A percentile compares a stretch with the other conserved stretches of the same genome.
phyloP scores from a whole-genome alignment of 2,113 vertebrate species.

The Brachyhypopomus gauderio region DNA sequence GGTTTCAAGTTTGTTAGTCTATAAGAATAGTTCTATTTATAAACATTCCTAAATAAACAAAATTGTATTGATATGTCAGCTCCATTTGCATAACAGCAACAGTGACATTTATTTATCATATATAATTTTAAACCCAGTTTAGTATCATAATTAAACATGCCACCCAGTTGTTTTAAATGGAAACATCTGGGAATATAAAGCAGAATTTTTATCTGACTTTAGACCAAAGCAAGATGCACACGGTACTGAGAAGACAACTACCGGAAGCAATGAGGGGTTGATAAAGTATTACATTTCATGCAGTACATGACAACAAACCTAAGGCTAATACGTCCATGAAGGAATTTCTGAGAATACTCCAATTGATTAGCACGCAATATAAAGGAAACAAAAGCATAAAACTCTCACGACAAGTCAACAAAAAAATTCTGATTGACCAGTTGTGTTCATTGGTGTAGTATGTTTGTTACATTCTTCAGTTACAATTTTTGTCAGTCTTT shows the following conservation, averaged over 20 bases:
- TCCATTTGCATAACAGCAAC: neutral
- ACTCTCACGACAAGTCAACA: too few relatives aligned
- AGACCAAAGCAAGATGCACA: neutral
- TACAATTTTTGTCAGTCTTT: slow-evolving; percentile 1
- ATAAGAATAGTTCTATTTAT: neutral
- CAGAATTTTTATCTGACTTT: neutral
- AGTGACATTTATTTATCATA: neutral
- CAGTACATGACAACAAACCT: slow-evolving; percentile 16
- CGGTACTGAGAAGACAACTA: neutral
- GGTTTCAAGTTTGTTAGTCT: too few relatives aligned
- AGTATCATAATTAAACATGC: neutral
- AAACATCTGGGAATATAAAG: slow-evolving; percentile 10
- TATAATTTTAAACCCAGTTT: neutral
- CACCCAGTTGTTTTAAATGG: neutral
- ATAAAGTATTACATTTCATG: slow-evolving; percentile 12
- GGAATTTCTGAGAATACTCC: slow-evolving; percentile 4
- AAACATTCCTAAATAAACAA: neutral
- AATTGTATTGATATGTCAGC: neutral
- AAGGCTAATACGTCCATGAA: slow-evolving; percentile 6
- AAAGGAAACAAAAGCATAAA: slow-evolving; percentile 54
- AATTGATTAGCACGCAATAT: slow-evolving; percentile 27
- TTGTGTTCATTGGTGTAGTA: slow-evolving; percentile 12
- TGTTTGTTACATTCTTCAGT: slow-evolving; percentile 60
- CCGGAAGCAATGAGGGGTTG: neutral
- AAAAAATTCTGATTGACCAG: slow-evolving; percentile 23